Percentiles rank a stretch among this genome's conserved stretches.
phyloP scores from a whole-genome alignment of 92 coral and sea anemone species.

The Epizoanthus ramosus region DNA sequence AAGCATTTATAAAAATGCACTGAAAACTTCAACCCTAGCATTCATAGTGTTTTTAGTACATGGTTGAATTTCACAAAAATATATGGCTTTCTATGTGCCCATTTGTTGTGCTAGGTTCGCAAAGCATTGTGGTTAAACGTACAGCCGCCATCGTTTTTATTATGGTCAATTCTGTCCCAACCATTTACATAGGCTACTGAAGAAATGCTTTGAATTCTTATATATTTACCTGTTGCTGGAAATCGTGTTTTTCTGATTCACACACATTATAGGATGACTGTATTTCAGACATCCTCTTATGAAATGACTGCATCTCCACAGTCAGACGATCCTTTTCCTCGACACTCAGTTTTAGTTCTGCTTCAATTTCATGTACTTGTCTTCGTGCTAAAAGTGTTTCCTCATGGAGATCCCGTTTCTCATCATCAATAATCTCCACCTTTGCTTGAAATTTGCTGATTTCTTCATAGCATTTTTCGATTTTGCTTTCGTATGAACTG shows the following conservation, averaged over 20 bases:
- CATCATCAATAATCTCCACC: conserved; percentile 65
- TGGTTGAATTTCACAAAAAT: too few relatives aligned
- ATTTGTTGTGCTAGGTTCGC: too few relatives aligned
- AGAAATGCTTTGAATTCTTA: too few relatives aligned
- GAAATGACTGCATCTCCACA: conserved; percentile 59
- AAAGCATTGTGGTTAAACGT: too few relatives aligned
- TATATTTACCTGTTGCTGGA: conserved; percentile 54
- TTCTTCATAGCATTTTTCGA: conserved; percentile 50
- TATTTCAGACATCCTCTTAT: conserved; percentile 57
- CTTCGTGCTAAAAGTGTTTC: conserved; percentile 53
- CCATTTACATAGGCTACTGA: too few relatives aligned
- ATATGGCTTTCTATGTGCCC: too few relatives aligned
- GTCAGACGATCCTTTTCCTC: conserved; percentile 64
- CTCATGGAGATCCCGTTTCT: conserved; percentile 64
- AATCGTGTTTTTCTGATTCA: conserved; percentile 65
- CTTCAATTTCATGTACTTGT: conserved; percentile 50
- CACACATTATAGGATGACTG: conserved; percentile 65
- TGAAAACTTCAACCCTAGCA: too few relatives aligned
- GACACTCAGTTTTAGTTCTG: conserved; percentile 47
- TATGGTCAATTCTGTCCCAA: too few relatives aligned
- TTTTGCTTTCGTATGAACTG: conserved; percentile 52
- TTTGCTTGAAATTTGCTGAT: conserved; percentile 67
- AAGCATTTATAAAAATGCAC: too few relatives aligned
- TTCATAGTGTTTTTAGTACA: too few relatives aligned
- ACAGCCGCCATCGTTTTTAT: too few relatives aligned